Conservation (phyloP, 2,797 vertebrate species). For the Gallinago stenura region DNA sequence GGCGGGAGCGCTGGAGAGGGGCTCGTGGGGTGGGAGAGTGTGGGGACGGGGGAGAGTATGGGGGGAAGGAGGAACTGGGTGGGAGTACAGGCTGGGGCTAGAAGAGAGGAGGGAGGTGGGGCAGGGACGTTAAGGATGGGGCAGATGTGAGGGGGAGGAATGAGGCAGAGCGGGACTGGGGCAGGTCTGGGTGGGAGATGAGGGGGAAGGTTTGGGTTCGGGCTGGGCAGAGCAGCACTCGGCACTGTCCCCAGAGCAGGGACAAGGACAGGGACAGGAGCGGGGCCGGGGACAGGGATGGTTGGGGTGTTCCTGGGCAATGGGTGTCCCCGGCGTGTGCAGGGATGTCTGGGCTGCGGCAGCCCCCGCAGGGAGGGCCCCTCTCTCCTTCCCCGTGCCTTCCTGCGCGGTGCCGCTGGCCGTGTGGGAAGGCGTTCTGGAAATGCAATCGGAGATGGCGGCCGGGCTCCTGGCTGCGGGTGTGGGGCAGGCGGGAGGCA, state of each 20-base stretch:
- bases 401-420: not conserved
- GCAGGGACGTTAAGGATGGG: not conserved
- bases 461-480: not conserved
- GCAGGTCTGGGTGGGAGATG: not conserved
- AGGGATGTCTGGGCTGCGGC: not conserved
- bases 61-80: not conserved
- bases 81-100: not conserved
- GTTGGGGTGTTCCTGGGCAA: not conserved
- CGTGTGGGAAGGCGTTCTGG: constrained; percentile 41
- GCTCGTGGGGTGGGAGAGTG: not conserved
- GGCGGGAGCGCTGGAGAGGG: not conserved
- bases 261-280: not conserved
- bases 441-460: constrained; percentile 46
- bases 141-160: not conserved
- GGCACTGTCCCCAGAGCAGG: not conserved
- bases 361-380: not conserved
- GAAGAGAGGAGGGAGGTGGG: not conserved
- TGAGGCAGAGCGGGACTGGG: too few species aligned
- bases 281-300: not conserved
- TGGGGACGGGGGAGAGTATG: not conserved
- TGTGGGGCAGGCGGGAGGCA: not conserved
- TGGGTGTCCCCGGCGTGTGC: not conserved
- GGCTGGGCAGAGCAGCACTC: not conserved
- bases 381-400: not conserved
- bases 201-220: not conserved